Conservation (phyloP, 2,797 vertebrate species). For the Prunella strophiata region DNA sequence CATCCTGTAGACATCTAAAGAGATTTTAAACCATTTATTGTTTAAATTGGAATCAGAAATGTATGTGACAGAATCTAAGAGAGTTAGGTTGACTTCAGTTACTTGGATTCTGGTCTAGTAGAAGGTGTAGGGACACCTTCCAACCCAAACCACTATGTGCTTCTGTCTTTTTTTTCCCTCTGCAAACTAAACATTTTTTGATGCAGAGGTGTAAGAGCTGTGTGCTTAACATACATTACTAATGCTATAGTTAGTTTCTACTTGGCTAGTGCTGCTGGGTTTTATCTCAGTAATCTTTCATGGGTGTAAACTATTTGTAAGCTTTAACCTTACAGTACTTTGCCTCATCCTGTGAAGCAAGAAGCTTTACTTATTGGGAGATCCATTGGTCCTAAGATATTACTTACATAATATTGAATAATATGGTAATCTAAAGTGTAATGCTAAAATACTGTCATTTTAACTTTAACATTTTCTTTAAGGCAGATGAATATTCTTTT, state of each 20-base stretch:
- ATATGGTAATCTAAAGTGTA: not conserved
- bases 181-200: not conserved
- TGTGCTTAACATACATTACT: not conserved
- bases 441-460: not conserved
- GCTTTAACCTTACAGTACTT: not conserved
- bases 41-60: not conserved
- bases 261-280: not conserved
- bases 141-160: not conserved
- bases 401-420: not conserved
- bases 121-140: not conserved
- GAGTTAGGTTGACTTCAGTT: not conserved
- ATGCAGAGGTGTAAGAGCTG: not conserved
- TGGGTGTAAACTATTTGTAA: not conserved
- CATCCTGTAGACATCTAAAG: not conserved
- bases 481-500: not conserved
- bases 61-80: not conserved
- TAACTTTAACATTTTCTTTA: not conserved
- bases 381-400: not conserved
- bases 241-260: not conserved
- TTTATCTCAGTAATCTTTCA: not conserved
- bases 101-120: not conserved
- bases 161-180: accelerated
- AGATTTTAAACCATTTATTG: not conserved
- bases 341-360: not conserved
- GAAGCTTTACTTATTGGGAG: not conserved